Percentiles rank a stretch among this genome's conserved stretches.
These are phyloP conservation scores for Ptiloglossa arizonensis DNA, from an alignment of 1,140 invertebrate species.

Conservation along the genomic window DNA sequence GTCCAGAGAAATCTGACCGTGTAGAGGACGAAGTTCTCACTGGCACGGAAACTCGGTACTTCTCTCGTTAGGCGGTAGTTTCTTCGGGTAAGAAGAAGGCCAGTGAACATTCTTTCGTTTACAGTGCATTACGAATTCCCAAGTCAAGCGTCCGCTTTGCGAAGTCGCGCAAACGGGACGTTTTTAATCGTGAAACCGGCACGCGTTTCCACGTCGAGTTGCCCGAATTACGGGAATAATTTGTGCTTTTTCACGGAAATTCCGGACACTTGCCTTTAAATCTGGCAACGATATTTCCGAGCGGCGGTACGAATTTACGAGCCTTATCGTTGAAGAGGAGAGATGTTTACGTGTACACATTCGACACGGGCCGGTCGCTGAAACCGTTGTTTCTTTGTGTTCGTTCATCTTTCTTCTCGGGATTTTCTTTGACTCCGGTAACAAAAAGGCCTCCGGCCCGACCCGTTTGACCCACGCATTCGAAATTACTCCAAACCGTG, in stretches of 20 bases:
- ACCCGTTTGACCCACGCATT: conserved; percentile 20
- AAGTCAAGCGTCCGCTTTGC: background rate
- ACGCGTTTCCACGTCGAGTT: background rate
- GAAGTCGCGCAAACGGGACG: no score
- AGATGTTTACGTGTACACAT: conserved; percentile 32
- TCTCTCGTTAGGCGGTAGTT: conserved; percentile 13
- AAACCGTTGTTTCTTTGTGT: conserved; percentile 46
- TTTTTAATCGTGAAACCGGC: conserved; percentile 2
- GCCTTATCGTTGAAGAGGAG: background rate
- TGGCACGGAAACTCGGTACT: background rate
- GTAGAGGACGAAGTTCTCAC: background rate
- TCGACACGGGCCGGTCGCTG: conserved; percentile 31
- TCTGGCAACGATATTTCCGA: background rate
- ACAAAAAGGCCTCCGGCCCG: conserved; percentile 21
- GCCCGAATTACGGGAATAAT: background rate
- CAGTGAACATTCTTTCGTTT: conserved; percentile 10
- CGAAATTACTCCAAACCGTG: conserved; percentile 5
- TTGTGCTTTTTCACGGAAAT: background rate
- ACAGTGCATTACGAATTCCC: conserved; percentile 9
- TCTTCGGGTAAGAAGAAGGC: background rate
- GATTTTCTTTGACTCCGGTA: conserved; percentile 31
- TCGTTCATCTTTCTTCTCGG: background rate
- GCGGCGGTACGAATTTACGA: background rate
- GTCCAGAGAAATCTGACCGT: background rate
- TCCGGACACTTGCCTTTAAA: background rate